A percentile compares a stretch with the other conserved stretches of the same genome.
Conservation (phyloP, 2,797 vertebrate species). For the Melanotaenia boesemani region DNA sequence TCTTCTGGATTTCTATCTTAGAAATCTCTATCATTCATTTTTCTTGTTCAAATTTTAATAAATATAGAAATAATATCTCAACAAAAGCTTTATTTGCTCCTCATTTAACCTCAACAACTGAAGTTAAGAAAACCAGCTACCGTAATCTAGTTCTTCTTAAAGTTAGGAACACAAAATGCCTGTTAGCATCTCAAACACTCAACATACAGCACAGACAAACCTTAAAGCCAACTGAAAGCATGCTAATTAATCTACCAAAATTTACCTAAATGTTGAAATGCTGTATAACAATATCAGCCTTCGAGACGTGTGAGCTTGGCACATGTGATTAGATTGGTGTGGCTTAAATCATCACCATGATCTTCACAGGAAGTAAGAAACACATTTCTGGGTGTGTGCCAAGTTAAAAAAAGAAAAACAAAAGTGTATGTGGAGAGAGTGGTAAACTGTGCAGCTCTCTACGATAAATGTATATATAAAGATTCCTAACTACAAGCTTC, state of each 20-base stretch:
- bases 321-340: slow-evolving; percentile 8
- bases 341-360: slow-evolving; percentile 2
- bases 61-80: too few species aligned
- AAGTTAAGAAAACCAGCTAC: neutral
- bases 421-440: neutral
- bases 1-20: slow-evolving; percentile 29
- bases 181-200: neutral
- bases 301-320: neutral
- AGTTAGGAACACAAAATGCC: neutral
- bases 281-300: neutral
- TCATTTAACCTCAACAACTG: neutral
- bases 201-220: neutral
- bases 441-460: neutral
- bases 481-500: neutral
- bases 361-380: slow-evolving; percentile 6
- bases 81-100: too few species aligned
- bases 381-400: neutral
- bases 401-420: neutral
- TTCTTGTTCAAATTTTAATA: neutral
- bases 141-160: neutral
- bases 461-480: neutral
- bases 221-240: neutral
- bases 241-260: neutral
- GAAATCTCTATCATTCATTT: slow-evolving; percentile 11
- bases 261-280: neutral